Evolutionary conservation across 2,888 invertebrate species (phyloP).

Genomic region (Ernsta delagoae): DNA sequence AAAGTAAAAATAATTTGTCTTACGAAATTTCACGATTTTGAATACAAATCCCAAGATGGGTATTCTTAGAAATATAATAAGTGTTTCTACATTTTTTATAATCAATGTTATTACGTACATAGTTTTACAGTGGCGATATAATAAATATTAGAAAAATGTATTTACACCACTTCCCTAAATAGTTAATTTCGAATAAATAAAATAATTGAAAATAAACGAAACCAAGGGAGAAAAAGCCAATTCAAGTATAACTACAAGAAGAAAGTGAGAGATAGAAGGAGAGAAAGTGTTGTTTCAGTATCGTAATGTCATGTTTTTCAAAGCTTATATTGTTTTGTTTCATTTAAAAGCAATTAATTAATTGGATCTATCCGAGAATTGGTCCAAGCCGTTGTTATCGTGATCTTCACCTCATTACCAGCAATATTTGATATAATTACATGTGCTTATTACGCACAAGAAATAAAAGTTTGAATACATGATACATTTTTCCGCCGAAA

Average conservation of each 20-base stretch:
- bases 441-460: too few relatives aligned
- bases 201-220: not conserved
- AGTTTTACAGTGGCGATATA: constrained; percentile 6
- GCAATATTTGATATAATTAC: not conserved
- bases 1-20: constrained; percentile 24
- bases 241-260: constrained; percentile 4
- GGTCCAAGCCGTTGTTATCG: not conserved
- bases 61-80: too few relatives aligned
- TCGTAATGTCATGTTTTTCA: constrained; percentile 15
- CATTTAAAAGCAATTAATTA: not conserved
- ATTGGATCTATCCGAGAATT: not conserved
- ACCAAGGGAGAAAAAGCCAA: not conserved
- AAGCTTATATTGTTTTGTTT: not conserved
- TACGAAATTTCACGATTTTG: constrained; percentile 20
- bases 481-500: not conserved
- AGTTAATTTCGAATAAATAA: not conserved
- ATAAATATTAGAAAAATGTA: constrained; percentile 1
- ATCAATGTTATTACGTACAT: not conserved
- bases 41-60: too few relatives aligned
- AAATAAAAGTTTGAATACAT: too few relatives aligned
- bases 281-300: not conserved
- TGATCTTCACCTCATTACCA: constrained; percentile 5
- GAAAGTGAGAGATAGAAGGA: not conserved
- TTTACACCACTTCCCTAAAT: not conserved
- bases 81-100: not conserved